phyloP scores from a whole-genome alignment of 1,140 invertebrate genomes.

The Cheumatopsyche charites region DNA sequence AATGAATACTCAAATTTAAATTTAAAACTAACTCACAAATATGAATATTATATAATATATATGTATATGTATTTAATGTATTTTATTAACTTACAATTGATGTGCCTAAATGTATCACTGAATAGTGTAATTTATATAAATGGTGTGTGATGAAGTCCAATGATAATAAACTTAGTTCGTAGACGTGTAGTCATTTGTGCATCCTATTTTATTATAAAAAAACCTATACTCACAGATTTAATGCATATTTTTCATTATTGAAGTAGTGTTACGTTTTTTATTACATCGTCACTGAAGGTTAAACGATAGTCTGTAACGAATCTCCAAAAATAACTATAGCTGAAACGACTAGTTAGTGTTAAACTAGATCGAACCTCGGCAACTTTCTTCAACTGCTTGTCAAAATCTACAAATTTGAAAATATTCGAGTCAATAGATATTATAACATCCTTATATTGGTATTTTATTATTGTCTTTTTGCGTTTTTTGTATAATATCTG shows the following conservation, averaged over 20 bases:
- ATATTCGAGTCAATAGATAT: too few species aligned
- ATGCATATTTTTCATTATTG: neutral
- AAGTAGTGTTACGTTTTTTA: neutral
- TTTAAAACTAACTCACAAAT: slow-evolving; percentile 34
- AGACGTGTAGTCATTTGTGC: slow-evolving; percentile 39
- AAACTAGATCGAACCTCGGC: too few species aligned
- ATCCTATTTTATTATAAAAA: slow-evolving; percentile 36
- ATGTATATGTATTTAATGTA: neutral
- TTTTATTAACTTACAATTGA: slow-evolving; percentile 57
- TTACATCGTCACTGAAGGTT: neutral
- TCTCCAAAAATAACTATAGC: too few species aligned
- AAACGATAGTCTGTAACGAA: too few species aligned
- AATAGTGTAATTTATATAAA: slow-evolving; percentile 42
- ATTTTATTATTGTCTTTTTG: too few species aligned
- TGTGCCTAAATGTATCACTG: slow-evolving; percentile 64
- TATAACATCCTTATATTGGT: too few species aligned
- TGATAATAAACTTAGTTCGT: slow-evolving; percentile 45
- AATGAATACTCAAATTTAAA: too few species aligned
- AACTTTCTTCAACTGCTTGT: too few species aligned
- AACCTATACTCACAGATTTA: slow-evolving; percentile 22
- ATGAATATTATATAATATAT: slow-evolving; percentile 44
- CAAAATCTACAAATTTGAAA: too few species aligned
- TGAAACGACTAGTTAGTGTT: too few species aligned
- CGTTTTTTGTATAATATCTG: too few species aligned
- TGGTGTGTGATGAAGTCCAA: slow-evolving; percentile 43